Conservation (phyloP, 2,888 invertebrate genomes). For the Eupithecia vulgata region DNA sequence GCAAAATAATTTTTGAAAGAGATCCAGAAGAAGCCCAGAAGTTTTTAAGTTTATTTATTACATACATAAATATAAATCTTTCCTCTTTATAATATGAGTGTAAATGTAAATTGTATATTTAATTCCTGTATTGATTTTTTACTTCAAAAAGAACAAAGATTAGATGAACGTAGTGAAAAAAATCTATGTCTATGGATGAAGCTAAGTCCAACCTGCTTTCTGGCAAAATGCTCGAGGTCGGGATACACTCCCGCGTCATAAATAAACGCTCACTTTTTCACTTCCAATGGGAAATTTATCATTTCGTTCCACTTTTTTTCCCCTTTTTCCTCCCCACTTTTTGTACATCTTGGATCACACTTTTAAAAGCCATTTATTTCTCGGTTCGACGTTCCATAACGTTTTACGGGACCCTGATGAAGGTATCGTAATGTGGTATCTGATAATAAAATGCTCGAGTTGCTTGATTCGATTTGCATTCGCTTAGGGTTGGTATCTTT, state of each 20-base stretch:
- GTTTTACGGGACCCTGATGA: conserved; percentile 71
- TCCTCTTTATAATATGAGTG: too few relatives aligned
- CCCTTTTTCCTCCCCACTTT: conserved; percentile 66
- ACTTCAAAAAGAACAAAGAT: neutral
- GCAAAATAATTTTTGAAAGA: too few relatives aligned
- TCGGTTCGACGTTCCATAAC: conserved; percentile 72
- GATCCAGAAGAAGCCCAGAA: too few relatives aligned
- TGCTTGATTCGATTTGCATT: conserved; percentile 71
- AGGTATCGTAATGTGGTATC: conserved; percentile 76
- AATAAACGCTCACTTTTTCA: conserved; percentile 80
- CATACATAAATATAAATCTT: too few relatives aligned
- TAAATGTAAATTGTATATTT: too few relatives aligned
- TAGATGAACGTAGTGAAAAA: too few relatives aligned
- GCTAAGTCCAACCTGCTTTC: conserved; percentile 4
- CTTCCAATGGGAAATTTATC: conserved; percentile 77
- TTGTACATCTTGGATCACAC: conserved; percentile 82
- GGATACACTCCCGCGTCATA: conserved; percentile 74
- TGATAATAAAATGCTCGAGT: conserved; percentile 77
- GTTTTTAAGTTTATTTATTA: too few relatives aligned
- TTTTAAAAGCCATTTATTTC: conserved; percentile 81
- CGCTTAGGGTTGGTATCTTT: conserved; percentile 57
- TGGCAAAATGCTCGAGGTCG: conserved; percentile 63
- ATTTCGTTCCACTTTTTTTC: conserved; percentile 76
- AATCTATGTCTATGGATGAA: too few relatives aligned
- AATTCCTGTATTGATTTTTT: too few relatives aligned